phyloP scores from a whole-genome alignment of 2,888 invertebrate species.

The Agrotis ipsilon region DNA sequence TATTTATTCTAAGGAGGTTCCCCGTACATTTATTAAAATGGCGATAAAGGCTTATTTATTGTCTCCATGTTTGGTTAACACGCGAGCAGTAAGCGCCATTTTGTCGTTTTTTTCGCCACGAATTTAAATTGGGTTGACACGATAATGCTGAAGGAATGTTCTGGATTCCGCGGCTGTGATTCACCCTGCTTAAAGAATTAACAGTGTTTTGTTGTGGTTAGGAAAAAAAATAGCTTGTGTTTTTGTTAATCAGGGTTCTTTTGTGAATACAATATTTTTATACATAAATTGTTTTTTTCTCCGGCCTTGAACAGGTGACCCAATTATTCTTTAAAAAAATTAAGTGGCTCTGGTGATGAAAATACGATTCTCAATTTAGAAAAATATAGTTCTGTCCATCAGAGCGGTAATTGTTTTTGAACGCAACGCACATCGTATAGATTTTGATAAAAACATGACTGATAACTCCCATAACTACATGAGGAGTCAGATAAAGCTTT shows the following conservation, averaged over 20 bases:
- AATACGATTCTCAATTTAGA: too few species aligned
- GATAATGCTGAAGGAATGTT: constrained; percentile 66
- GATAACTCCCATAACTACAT: too few species aligned
- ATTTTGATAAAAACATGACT: too few species aligned
- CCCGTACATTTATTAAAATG: constrained; percentile 88
- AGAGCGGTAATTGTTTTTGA: too few species aligned
- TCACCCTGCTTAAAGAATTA: constrained; percentile 56
- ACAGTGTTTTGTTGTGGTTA: constrained; percentile 23
- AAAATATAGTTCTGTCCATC: too few species aligned
- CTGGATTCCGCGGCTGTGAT: constrained; percentile 52
- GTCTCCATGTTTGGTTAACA: constrained; percentile 83
- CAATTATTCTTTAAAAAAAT: too few species aligned
- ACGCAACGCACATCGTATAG: too few species aligned
- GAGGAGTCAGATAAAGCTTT: too few species aligned
- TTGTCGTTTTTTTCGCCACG: constrained; percentile 63
- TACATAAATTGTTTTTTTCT: background rate
- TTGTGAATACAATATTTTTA: constrained; percentile 7
- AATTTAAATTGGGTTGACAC: constrained; percentile 69
- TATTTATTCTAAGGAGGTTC: constrained; percentile 85
- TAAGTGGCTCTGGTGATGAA: too few species aligned
- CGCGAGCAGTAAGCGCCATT: constrained; percentile 77
- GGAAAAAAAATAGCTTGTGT: constrained; percentile 3
- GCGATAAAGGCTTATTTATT: constrained; percentile 90
- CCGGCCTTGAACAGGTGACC: background rate
- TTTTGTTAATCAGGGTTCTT: constrained; percentile 5